Evolutionary conservation across 2,113 vertebrate species (phyloP), one percentile per base, ranked within the genome.

Genomic region (Microcebus lehilahytsara): DNA sequence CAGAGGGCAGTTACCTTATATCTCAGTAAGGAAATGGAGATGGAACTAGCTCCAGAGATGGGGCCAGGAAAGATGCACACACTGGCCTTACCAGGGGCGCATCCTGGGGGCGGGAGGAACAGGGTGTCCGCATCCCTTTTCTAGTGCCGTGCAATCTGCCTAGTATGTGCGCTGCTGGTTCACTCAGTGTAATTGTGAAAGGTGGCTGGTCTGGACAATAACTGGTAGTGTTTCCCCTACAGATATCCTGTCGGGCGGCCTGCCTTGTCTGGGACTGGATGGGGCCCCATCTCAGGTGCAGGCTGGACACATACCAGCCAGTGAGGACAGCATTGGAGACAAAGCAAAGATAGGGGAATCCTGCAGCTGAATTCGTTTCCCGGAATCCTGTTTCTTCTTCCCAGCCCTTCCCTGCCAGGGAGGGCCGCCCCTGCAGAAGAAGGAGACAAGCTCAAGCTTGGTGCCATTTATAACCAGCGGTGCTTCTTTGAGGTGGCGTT

Each of bases 61-160:
- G 22, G 19, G 6, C 7, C 71, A 27, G 58, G 14, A 9, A 9
- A 3, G 46, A 16, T 16, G 9, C 4, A 32, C 9, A 6, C 1
- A 9, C 42, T 60, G 9, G 27, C 40, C 66, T 67, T 5, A 9
- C 30, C 2, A 9, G 60, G 81, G 51, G 22, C 23, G 0, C 16
- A 16, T 30, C 4, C 53, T 80, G 9, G 19, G 42, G 12, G 17
- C 49, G 37, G 27, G 9, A 13, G 5, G 20, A 49, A 2, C 3
- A 1, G 1, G 11, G n/a, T n/a, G 23, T 40, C 62, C 42, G 9
- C 14, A 69, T 25, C 11, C 69, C 27, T 37, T 75, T 60, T 87
- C 1, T 19, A 34, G 6, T 14, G 11, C 1, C 7, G 2, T 9
- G 12, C 10, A 9, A 13, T 2, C 0, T 72, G 27, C 23, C 9